These are phyloP conservation scores for Drosophila hydei DNA, from an alignment of 1,140 invertebrate genomes.

Conservation along the genomic window DNA sequence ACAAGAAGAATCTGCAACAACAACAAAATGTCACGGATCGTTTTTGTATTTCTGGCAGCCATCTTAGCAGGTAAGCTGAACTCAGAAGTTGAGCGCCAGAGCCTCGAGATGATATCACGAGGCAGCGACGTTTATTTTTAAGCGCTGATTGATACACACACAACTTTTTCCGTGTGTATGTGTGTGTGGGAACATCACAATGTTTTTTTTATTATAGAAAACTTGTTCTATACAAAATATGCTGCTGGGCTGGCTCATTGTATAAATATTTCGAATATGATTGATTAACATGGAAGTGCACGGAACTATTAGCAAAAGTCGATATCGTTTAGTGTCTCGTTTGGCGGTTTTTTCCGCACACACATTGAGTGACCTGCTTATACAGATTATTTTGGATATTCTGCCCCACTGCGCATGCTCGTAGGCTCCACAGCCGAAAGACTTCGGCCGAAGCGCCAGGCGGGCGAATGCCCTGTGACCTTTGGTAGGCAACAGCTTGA, in stretches of 20 bases:
- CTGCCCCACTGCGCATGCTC: conserved; percentile 38
- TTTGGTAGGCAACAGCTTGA: conserved; percentile 23
- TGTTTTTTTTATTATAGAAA: conserved; percentile 15
- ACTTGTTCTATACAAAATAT: conserved; percentile 17
- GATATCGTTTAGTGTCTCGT: not conserved
- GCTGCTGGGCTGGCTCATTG: not conserved
- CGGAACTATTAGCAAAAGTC: not conserved
- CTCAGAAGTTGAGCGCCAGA: conserved; percentile 9
- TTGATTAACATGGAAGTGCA: not conserved
- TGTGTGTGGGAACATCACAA: not conserved
- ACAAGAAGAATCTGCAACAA: conserved; percentile 35
- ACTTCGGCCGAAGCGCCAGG: not conserved
- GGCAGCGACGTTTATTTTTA: conserved; percentile 38
- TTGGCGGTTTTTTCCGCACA: conserved; percentile 12
- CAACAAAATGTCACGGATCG: conserved; percentile 73
- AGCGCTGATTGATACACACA: conserved; percentile 41
- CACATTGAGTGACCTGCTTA: conserved; percentile 6
- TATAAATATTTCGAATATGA: not conserved
- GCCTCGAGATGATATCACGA: conserved; percentile 41
- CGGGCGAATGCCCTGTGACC: conserved; percentile 27
- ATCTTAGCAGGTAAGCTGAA: conserved; percentile 74
- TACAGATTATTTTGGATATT: conserved; percentile 12
- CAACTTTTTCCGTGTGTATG: not conserved
- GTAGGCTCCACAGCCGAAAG: conserved; percentile 16
- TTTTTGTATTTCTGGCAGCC: conserved; percentile 76